Conservation (phyloP, 92 coral and sea anemone species). For the Bergia sp. region DNA sequence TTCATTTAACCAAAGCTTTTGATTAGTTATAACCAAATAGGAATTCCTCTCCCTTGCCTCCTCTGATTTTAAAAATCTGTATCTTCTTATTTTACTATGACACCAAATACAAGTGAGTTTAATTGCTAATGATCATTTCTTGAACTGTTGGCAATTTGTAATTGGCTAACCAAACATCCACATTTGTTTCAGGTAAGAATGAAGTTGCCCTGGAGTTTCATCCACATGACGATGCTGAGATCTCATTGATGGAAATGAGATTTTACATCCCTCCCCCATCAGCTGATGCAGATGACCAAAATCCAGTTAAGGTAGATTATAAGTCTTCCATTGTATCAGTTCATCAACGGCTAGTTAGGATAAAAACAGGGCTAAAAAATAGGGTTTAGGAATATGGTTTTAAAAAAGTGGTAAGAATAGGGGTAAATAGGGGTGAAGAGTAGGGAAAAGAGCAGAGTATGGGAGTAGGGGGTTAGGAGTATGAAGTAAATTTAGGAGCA, state of each 20-base stretch:
- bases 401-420: no score
- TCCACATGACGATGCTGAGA: constrained; percentile 98
- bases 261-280: constrained; percentile 90
- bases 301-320: constrained; percentile 83
- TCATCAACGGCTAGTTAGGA: not conserved
- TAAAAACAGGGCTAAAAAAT: not conserved
- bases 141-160: not conserved
- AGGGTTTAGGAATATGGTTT: not conserved
- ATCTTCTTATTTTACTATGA: no score
- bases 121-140: no score
- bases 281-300: constrained; percentile 76
- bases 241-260: constrained; percentile 98
- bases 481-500: no score
- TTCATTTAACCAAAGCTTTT: no score
- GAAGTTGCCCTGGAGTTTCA: constrained; percentile 99
- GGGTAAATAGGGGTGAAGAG: not conserved
- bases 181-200: constrained; percentile 76
- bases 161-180: not conserved
- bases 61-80: no score
- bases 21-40: no score
- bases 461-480: not conserved
- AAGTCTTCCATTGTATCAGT: not conserved
- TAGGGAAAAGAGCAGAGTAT: not conserved
- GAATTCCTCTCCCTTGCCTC: no score
- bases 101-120: no score